Evolutionary conservation across 2,888 invertebrate genomes (phyloP).

Genomic region (Tineola bisselliella): DNA sequence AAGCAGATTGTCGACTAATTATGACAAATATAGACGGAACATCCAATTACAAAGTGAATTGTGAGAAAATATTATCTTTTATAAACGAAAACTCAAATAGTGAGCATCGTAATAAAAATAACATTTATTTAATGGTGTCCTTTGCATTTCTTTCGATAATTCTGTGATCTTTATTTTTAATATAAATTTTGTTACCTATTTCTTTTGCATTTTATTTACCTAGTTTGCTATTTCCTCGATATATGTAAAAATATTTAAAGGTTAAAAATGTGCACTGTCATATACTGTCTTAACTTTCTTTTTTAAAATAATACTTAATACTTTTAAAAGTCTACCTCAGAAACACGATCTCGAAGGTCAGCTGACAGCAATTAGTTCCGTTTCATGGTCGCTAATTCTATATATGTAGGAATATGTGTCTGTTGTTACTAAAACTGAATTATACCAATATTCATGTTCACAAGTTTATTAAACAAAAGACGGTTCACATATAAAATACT

Average conservation of each 20-base stretch:
- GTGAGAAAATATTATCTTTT: constrained; percentile 45
- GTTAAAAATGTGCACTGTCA: no score
- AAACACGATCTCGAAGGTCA: constrained; percentile 14
- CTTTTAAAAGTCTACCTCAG: neutral
- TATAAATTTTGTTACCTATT: neutral
- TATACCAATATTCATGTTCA: neutral
- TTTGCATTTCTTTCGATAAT: neutral
- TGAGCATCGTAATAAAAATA: neutral
- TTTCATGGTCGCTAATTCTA: constrained; percentile 13
- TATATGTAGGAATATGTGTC: neutral
- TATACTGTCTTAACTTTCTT: neutral
- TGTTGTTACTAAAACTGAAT: neutral
- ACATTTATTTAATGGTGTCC: neutral
- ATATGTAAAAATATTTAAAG: no score
- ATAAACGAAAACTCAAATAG: constrained; percentile 26
- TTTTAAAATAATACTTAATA: neutral
- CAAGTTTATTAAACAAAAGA: neutral
- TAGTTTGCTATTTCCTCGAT: no score
- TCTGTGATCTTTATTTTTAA: neutral
- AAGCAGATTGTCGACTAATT: constrained; percentile 44
- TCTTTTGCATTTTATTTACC: no score
- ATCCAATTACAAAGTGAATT: constrained; percentile 46
- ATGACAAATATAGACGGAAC: constrained; percentile 52
- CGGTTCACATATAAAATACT: no score
- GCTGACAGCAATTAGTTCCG: constrained; percentile 15